Conservation (phyloP, 2,113 vertebrate genomes). For the Pluvialis apricaria region DNA sequence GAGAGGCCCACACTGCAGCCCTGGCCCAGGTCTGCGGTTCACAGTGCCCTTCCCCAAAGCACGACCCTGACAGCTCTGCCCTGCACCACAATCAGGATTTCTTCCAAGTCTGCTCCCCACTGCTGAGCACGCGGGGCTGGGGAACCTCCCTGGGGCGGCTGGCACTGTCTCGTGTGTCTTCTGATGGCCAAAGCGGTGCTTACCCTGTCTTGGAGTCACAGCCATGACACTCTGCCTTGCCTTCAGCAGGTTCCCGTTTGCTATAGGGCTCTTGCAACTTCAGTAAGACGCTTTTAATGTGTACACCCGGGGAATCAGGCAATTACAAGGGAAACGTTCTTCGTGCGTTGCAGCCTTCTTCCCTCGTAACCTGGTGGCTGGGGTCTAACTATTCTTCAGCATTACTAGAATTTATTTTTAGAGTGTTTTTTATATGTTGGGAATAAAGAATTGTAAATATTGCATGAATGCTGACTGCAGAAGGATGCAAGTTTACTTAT, state of each 20-base stretch:
- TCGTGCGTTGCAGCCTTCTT: fast-evolving
- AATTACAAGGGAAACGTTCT: not conserved
- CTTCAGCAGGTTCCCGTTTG: not conserved
- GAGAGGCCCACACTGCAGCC: not conserved
- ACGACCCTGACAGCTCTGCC: not conserved
- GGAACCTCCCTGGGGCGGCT: not conserved
- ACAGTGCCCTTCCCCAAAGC: too few relatives aligned
- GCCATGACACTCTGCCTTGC: not conserved
- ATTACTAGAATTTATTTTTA: not conserved
- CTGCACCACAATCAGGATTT: not conserved
- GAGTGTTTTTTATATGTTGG: not conserved
- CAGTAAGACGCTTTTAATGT: not conserved
- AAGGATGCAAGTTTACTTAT: not conserved
- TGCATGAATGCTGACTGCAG: not conserved
- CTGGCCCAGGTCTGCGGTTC: too few relatives aligned
- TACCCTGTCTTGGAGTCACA: not conserved
- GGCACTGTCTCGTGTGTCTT: not conserved
- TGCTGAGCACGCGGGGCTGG: fast-evolving
- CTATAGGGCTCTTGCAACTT: not conserved
- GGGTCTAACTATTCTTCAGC: not conserved
- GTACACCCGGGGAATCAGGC: not conserved
- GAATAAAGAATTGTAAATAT: not conserved
- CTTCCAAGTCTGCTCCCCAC: not conserved
- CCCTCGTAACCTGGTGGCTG: not conserved
- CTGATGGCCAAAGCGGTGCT: not conserved